These are phyloP conservation scores for Cotesia vestalis DNA, from an alignment of 1,140 invertebrate genomes.

Conservation along the genomic window DNA sequence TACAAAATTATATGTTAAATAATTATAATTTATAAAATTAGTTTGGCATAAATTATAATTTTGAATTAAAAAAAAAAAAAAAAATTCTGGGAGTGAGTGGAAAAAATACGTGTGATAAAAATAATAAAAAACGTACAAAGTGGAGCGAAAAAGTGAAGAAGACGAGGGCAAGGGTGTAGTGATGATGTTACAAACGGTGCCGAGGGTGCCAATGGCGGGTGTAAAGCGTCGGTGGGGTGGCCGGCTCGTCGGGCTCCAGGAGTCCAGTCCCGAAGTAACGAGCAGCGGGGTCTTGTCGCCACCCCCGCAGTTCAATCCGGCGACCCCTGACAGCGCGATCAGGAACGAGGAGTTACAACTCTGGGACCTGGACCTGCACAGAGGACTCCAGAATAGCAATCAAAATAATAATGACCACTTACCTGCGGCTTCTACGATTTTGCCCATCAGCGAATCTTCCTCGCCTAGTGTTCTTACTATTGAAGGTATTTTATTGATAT, in stretches of 20 bases:
- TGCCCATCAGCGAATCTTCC: constrained; percentile 42
- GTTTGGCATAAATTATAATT: neutral
- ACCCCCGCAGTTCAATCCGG: constrained; percentile 64
- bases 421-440: constrained; percentile 28
- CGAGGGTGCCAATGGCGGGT: constrained; percentile 57
- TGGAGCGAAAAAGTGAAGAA: constrained; percentile 41
- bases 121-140: constrained; percentile 37
- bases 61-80: too few relatives aligned
- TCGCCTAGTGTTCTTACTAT: constrained; percentile 54
- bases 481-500: constrained; percentile 50
- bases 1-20: neutral
- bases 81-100: neutral
- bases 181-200: constrained; percentile 59
- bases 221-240: constrained; percentile 57
- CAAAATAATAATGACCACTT: constrained; percentile 35
- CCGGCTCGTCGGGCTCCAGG: constrained; percentile 63
- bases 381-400: constrained; percentile 50
- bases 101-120: neutral
- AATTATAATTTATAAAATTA: constrained; percentile 3
- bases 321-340: constrained; percentile 73
- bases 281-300: constrained; percentile 58
- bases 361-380: constrained; percentile 76
- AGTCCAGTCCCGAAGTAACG: constrained; percentile 67
- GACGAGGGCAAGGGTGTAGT: constrained; percentile 23
- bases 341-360: constrained; percentile 81